phyloP scores from a whole-genome alignment of 2,888 invertebrate genomes.

The Diaperis boleti region DNA sequence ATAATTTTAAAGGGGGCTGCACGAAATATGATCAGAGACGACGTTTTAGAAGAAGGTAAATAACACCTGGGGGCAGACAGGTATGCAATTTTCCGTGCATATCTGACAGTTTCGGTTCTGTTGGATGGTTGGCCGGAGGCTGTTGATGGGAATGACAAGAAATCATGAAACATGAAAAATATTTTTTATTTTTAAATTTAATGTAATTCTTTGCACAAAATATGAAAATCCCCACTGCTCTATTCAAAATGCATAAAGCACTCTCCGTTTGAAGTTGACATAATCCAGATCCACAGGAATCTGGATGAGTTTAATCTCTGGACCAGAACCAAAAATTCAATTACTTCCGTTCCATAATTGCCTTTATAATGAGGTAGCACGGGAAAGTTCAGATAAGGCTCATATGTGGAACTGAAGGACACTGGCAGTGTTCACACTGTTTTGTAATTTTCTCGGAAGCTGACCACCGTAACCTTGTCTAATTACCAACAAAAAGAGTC shows the following conservation, averaged over 20 bases:
- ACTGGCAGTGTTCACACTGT: too few species aligned
- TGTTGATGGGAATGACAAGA: too few species aligned
- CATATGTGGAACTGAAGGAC: too few species aligned
- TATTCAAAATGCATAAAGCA: conserved; percentile 37
- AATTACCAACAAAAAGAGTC: too few species aligned
- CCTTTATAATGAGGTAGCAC: conserved; percentile 17
- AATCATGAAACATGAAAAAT: too few species aligned
- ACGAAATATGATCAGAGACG: conserved; percentile 29
- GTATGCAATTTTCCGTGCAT: conserved; percentile 20
- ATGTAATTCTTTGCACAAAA: too few species aligned
- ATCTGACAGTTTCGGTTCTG: conserved; percentile 26
- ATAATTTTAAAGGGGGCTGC: too few species aligned
- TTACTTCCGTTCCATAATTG: conserved; percentile 23
- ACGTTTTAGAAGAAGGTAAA: conserved; percentile 21
- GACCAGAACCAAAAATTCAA: conserved; percentile 28
- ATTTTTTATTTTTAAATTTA: too few species aligned
- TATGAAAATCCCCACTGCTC: conserved; percentile 34
- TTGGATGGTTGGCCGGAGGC: too few species aligned
- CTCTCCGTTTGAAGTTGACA: conserved; percentile 29
- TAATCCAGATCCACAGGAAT: conserved; percentile 26
- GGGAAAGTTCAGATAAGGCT: too few species aligned
- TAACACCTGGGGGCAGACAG: conserved; percentile 31
- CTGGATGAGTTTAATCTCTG: conserved; percentile 22
- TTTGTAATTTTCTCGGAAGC: too few species aligned
- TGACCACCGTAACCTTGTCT: too few species aligned